Base-by-base conservation (phyloP, 2,797 vertebrate genomes). In the Setipinna tenuifilis region DNA sequence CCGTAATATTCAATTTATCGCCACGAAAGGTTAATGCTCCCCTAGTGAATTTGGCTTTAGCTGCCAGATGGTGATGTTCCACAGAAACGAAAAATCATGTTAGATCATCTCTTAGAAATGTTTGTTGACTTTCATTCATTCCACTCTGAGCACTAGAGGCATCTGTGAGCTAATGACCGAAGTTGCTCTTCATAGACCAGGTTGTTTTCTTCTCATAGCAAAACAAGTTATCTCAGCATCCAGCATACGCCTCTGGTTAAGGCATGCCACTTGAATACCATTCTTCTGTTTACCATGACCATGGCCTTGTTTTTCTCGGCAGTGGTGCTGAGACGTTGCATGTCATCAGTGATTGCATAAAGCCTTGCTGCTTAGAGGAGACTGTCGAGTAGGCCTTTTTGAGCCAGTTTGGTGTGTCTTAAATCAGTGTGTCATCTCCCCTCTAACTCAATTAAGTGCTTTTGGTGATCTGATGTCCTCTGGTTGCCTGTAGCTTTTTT, bases 181-280 rank as follows among this genome's bases (percentile, higher is more conserved):
- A 28, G 31, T 41, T 21, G 17, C 16, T 78, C 35, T 44, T 5
- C 17, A 35, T 21, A 41, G 71, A 78, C 71, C 17, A 44, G 35
- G 35, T 44, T 78, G 35, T 78, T 78, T 78, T 78, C 71, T 44
- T 78, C 35, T 41, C 71, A 10, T 78, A 9, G 71, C 41, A 78
- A 78, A 78, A 44, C 68, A 9, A 75, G 68, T 75, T 75, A 41
- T 41, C 68, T 78, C 71, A 21, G 16, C 71, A 78, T 78, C 71
- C 71, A 19, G 31, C 31, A 78, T 35, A 78, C 19, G 71, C 71
- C 31, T 44, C 31, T 78, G 35, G 71, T 78, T 19, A 35, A 44
- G 71, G 71, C 31, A 78, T 78, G 71, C 41, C 17, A 41, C 71
- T 78, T 78, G 71, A 41, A 78, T 41, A 78, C 4, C 71, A 44